Base-by-base conservation (phyloP, 1,140 invertebrate genomes). In the Drosophila chauvacae region DNA sequence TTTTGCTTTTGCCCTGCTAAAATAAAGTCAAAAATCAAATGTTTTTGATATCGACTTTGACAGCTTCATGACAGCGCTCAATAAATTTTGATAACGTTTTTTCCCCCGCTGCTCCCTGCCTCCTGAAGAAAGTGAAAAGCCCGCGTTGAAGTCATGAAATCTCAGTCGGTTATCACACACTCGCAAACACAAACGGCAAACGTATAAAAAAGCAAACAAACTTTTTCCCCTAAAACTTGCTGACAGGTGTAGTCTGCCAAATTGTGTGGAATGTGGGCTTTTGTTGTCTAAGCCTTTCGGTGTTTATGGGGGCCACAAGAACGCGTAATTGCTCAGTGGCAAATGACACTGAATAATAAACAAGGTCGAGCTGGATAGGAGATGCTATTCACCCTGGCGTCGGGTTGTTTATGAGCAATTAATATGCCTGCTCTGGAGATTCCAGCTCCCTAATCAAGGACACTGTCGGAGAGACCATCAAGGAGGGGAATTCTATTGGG, bases 21-120 rank as follows among this genome's bases (percentile, higher is more conserved):
- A 82, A 90, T 86, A 90, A 86, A 90, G 86, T 90, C 86, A 90
- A 90, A 85, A 91, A 91, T 91, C 81, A 91, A 91, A 91, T 85
- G 88, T 88, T 91, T 82, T 91, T 88, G 85, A 80, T 85, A 91
- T 91, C 88, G 90, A 91, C 81, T 88, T 85, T 91, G 88, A 91
- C 88, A 91, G 88, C 88, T 88, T 91, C 88, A 85, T 91, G 88
- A 91, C 88, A 91, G 84, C 81, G 81, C 83, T 88, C 88, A 87
- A 91, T 91, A 91, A 91, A 91, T 91, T 91, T 91, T 85, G 78
- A 86, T 90, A 90, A 90, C 85, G 64, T 70, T 76, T 59, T 71
- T 57, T 28, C 35, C 20, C 35, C 7, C 45, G 45, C 45, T 10
- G 13, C 7, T 65, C 11, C 14, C 18, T 65, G 65, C 60, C 47